A percentile compares a stretch with the other conserved stretches of the same genome.
Conservation (phyloP, 2,888 invertebrate genomes). For the Druceiella hillmani region DNA sequence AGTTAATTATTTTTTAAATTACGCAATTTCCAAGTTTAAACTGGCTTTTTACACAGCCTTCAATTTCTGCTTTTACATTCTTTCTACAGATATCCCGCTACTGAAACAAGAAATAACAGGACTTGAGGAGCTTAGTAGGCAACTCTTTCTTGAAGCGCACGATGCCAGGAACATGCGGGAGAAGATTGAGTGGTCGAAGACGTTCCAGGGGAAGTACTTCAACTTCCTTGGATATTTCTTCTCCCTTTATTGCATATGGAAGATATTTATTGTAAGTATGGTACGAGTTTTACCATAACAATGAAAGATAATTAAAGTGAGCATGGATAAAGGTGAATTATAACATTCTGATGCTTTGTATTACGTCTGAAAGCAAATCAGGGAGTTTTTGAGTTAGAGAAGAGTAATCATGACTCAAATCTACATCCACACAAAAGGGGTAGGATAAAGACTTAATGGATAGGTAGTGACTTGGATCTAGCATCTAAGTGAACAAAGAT, state of each 20-base stretch:
- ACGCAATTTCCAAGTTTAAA: conserved; percentile 8
- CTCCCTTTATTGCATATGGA: conserved; percentile 97
- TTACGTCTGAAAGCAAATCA: too few relatives aligned
- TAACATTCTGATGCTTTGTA: too few relatives aligned
- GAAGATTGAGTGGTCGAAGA: conserved; percentile 89
- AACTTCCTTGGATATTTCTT: conserved; percentile 98
- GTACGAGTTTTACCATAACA: too few relatives aligned
- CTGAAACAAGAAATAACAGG: conserved; percentile 80
- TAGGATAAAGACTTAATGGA: too few relatives aligned
- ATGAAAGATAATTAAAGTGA: too few relatives aligned
- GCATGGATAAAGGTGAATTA: too few relatives aligned
- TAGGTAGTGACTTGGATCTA: too few relatives aligned
- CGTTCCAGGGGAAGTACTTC: conserved; percentile 97
- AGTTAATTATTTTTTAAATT: conserved; percentile 9
- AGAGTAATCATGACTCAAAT: too few relatives aligned
- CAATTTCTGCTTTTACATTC: neutral
- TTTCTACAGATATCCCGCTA: conserved; percentile 65
- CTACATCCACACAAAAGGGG: too few relatives aligned
- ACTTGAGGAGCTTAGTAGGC: conserved; percentile 87
- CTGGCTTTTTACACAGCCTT: neutral
- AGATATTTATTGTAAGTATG: conserved; percentile 92
- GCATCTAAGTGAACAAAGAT: too few relatives aligned
- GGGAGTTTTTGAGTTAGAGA: too few relatives aligned
- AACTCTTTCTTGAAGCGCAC: conserved; percentile 94
- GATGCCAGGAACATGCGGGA: conserved; percentile 90